phyloP scores from a whole-genome alignment of 2,797 vertebrate genomes.

The Etheostoma nigrum region DNA sequence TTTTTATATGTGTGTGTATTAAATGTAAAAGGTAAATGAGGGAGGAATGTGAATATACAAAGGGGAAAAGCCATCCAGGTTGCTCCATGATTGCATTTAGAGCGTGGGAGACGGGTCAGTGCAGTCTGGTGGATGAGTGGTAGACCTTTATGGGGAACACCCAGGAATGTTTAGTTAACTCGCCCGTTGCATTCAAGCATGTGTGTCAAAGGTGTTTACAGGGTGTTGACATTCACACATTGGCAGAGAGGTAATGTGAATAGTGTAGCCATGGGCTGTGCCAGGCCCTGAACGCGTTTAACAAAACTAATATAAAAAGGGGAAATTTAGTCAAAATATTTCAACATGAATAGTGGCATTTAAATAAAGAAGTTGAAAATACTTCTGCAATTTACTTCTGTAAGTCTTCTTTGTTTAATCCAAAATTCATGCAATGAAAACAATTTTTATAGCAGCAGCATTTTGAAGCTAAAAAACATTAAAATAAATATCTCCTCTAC shows the following conservation, averaged over 20 bases:
- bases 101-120: conserved; percentile 69
- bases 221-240: conserved; percentile 82
- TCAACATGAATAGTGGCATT: background rate
- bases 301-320: conserved; percentile 4
- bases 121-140: conserved; percentile 67
- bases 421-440: background rate
- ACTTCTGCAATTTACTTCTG: conserved; percentile 15
- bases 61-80: background rate
- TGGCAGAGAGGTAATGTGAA: conserved; percentile 68
- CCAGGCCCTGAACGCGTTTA: conserved; percentile 25
- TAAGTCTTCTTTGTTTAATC: background rate
- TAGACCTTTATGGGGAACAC: conserved; percentile 79
- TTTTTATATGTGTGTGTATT: background rate
- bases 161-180: conserved; percentile 85
- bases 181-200: conserved; percentile 78
- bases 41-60: conserved; percentile 6
- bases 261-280: conserved; percentile 35
- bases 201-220: conserved; percentile 86
- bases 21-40: conserved; percentile 1
- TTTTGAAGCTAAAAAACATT: background rate
- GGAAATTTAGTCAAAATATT: conserved; percentile 7
- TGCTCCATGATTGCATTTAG: conserved; percentile 41
- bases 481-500: background rate
- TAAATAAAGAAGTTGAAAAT: conserved; percentile 6
- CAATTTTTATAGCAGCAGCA: background rate